Evolutionary conservation across 2,888 invertebrate genomes (phyloP).

Genomic region (Diadegma fenestrale): DNA sequence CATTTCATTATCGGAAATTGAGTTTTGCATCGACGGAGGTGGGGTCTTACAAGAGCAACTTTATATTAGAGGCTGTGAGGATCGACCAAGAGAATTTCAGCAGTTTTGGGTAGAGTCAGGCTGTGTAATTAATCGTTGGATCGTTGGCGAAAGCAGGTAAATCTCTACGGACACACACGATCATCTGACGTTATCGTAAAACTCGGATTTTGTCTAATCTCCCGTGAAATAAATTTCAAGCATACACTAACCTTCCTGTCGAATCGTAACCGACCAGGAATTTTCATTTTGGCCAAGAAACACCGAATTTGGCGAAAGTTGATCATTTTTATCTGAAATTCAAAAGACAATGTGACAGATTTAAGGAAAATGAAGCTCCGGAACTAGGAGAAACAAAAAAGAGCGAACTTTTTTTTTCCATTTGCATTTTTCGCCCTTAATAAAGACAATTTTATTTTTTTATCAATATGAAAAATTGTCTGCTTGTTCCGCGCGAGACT

Average conservation of each 20-base stretch:
- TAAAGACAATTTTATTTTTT: neutral
- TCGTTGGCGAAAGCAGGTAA: slow-evolving; percentile 27
- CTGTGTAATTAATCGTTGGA: slow-evolving; percentile 49
- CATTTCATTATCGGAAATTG: slow-evolving; percentile 25
- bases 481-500: neutral
- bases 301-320: neutral
- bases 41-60: neutral
- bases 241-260: neutral
- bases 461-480: neutral
- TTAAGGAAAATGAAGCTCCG: no score
- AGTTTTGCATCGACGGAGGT: neutral
- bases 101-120: neutral
- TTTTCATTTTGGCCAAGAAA: neutral
- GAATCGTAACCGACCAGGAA: neutral
- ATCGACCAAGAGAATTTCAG: neutral
- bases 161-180: neutral
- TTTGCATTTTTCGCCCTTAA: neutral
- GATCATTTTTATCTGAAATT: neutral
- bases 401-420: no score
- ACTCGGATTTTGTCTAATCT: neutral
- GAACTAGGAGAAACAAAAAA: neutral
- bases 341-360: neutral
- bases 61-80: neutral
- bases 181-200: neutral
- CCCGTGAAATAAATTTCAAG: neutral